Evolutionary conservation across 2,113 vertebrate species (phyloP).

Genomic region (Butastur rufipennis): DNA sequence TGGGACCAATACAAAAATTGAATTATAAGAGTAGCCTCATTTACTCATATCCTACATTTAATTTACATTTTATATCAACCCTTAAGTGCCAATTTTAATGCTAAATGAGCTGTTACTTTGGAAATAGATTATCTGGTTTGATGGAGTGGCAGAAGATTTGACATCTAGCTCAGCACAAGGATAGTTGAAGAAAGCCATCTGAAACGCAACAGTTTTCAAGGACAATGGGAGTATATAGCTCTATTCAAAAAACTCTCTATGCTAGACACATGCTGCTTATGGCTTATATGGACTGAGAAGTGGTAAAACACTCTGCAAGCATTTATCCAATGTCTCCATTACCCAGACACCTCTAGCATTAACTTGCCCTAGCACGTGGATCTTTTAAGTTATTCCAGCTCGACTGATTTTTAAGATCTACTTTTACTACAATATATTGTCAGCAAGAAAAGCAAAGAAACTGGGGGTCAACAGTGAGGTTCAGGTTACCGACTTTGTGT

Average conservation of each 20-base stretch:
- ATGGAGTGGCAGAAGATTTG: constrained; percentile 17
- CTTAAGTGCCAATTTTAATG: constrained; percentile 51
- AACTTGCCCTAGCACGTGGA: neutral
- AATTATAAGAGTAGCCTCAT: neutral
- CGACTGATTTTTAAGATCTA: neutral
- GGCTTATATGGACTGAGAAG: neutral
- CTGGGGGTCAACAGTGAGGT: fast-evolving
- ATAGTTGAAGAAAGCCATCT: neutral
- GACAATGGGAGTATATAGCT: neutral
- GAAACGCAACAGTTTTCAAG: constrained; percentile 7
- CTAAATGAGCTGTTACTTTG: constrained; percentile 52
- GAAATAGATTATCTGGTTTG: constrained; percentile 51
- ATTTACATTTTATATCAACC: constrained; percentile 61
- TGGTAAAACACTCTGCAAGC: neutral
- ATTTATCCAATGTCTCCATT: neutral
- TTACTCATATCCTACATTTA: constrained; percentile 33
- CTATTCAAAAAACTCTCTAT: neutral
- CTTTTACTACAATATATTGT: neutral
- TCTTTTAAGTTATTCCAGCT: neutral
- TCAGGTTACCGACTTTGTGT: neutral
- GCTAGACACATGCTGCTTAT: neutral
- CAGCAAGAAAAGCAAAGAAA: neutral
- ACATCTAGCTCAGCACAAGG: neutral
- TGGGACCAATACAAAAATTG: neutral
- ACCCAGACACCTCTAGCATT: neutral